These are phyloP conservation scores for Tetramorium alpestre DNA, from an alignment of 1,140 invertebrate species.

Conservation along the genomic window DNA sequence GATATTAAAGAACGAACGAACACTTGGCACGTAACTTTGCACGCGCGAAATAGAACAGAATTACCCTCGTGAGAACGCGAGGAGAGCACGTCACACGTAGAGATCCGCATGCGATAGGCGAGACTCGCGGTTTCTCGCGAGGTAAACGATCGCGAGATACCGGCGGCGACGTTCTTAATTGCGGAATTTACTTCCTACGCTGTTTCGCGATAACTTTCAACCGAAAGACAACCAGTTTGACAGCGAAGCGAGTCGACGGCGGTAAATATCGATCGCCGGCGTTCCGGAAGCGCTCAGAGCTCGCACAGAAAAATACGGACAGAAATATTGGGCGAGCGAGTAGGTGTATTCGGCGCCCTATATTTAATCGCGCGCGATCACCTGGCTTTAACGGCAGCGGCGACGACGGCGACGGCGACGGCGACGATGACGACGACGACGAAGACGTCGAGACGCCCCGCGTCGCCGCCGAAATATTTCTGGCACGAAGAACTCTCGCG, in stretches of 20 bases:
- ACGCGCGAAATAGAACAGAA: not conserved
- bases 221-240: not conserved
- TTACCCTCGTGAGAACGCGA: slow-evolving; percentile 34
- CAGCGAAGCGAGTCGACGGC: too few species aligned
- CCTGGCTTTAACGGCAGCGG: slow-evolving; percentile 60
- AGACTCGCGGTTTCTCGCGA: slow-evolving; percentile 15
- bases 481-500: slow-evolving; percentile 57
- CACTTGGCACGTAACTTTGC: not conserved
- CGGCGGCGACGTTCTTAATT: not conserved
- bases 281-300: not conserved
- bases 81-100: not conserved
- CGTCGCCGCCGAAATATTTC: slow-evolving; percentile 72
- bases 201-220: not conserved
- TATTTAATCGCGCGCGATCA: slow-evolving; percentile 76
- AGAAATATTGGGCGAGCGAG: slow-evolving; percentile 61
- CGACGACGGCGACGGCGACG: slow-evolving; percentile 19
- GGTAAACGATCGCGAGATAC: slow-evolving; percentile 21
- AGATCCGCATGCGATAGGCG: slow-evolving; percentile 9
- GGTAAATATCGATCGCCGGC: not conserved
- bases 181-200: not conserved
- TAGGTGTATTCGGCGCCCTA: slow-evolving; percentile 70
- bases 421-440: slow-evolving; percentile 39
- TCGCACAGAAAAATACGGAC: slow-evolving; percentile 45
- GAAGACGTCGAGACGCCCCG: slow-evolving; percentile 20
- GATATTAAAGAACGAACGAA: not conserved